Evolutionary conservation across 2,797 vertebrate species (phyloP).

Genomic region (Cossypha dichroa): DNA sequence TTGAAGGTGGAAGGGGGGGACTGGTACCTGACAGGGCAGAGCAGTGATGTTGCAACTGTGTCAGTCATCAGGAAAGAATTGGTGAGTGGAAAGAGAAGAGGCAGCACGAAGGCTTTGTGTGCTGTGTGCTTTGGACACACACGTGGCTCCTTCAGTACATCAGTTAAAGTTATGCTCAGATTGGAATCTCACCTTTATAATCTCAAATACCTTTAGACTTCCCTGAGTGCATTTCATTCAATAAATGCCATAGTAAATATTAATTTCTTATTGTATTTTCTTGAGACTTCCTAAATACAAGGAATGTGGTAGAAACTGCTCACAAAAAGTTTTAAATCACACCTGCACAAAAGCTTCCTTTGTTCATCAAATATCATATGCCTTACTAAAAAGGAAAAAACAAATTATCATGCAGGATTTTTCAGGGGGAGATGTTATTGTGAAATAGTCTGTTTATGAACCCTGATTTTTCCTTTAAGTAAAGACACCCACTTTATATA

Average conservation of each 20-base stretch:
- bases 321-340: neutral
- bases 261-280: neutral
- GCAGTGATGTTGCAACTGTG: neutral
- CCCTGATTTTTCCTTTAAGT: neutral
- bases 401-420: rapidly evolving
- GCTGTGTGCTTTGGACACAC: neutral
- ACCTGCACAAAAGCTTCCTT: neutral
- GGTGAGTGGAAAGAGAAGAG: neutral
- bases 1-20: neutral
- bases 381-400: neutral
- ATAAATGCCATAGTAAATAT: neutral
- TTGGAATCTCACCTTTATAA: neutral
- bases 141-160: neutral
- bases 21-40: neutral
- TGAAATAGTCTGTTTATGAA: neutral
- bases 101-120: neutral
- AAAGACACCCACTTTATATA: neutral
- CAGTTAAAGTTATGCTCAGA: neutral
- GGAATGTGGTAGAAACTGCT: neutral
- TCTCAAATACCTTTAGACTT: neutral
- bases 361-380: neutral
- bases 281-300: neutral
- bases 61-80: neutral
- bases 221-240: neutral
- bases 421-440: neutral